A percentile compares a stretch with the other conserved stretches of the same genome.
Conservation (phyloP, 2,888 invertebrate species). For the Acrocyrtus sp. region DNA sequence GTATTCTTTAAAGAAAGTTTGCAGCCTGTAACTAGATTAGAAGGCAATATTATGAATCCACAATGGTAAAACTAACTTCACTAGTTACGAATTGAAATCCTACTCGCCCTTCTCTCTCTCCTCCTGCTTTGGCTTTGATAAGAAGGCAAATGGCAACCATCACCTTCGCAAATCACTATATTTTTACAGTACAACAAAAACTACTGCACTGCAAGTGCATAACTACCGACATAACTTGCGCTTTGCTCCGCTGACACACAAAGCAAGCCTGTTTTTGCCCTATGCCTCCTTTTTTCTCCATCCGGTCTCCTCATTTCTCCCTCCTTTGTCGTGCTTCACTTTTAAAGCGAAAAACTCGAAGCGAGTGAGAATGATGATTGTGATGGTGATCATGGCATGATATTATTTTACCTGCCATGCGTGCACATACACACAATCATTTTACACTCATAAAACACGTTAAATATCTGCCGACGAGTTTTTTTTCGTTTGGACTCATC, state of each 20-base stretch:
- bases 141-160: too few relatives aligned
- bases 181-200: too few relatives aligned
- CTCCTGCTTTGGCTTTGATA: too few relatives aligned
- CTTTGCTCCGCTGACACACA: slow-evolving; percentile 63
- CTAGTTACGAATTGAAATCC: too few relatives aligned
- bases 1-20: too few relatives aligned
- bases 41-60: too few relatives aligned
- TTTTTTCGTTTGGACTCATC: too few relatives aligned
- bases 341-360: too few relatives aligned
- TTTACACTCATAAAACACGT: slow-evolving; percentile 11
- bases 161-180: too few relatives aligned
- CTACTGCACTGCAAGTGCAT: slow-evolving; percentile 16
- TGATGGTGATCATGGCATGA: slow-evolving; percentile 24
- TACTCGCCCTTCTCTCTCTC: too few relatives aligned
- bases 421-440: slow-evolving; percentile 30
- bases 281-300: slow-evolving; percentile 58
- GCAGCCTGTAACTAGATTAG: too few relatives aligned
- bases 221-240: slow-evolving; percentile 16
- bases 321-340: slow-evolving; percentile 11
- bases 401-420: slow-evolving; percentile 28
- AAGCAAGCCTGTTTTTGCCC: slow-evolving; percentile 57
- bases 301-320: slow-evolving; percentile 58
- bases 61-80: too few relatives aligned
- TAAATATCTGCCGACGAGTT: slow-evolving; percentile 5
- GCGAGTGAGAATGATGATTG: slow-evolving; percentile 2